Conservation (phyloP, 2,797 vertebrate genomes). For the Echeneis naucrates region DNA sequence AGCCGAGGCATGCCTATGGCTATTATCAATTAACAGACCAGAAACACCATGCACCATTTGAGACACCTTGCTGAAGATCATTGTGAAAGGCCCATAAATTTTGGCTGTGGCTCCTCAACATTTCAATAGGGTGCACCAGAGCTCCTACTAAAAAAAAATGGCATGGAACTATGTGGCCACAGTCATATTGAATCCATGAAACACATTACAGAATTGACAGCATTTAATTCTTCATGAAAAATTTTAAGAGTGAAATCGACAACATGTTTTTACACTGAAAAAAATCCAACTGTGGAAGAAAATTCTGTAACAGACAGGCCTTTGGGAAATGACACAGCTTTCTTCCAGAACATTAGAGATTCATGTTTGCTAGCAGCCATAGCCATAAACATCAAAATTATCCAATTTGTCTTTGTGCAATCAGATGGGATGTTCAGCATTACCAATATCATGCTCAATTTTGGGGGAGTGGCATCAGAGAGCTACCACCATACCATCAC, state of each 20-base stretch:
- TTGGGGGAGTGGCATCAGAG: slow-evolving; percentile 37
- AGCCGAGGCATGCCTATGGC: neutral
- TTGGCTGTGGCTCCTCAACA: slow-evolving; percentile 9
- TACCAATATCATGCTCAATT: slow-evolving; percentile 36
- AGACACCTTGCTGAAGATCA: slow-evolving; percentile 1
- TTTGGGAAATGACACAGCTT: neutral
- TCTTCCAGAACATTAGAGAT: slow-evolving; percentile 15
- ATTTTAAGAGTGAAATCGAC: neutral
- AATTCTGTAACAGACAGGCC: slow-evolving; percentile 2
- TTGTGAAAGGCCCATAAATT: neutral
- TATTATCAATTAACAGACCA: slow-evolving; percentile 4
- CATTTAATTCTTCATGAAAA: neutral
- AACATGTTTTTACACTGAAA: neutral
- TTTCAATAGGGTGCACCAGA: slow-evolving; percentile 27
- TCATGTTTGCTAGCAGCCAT: slow-evolving; percentile 14
- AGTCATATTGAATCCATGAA: neutral
- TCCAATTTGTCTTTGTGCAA: slow-evolving; percentile 47
- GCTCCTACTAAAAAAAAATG: neutral
- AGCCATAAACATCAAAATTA: slow-evolving; percentile 39
- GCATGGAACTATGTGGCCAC: neutral
- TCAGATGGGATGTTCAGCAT: slow-evolving; percentile 33
- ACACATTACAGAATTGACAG: neutral
- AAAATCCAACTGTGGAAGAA: slow-evolving; percentile 1
- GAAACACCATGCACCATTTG: neutral
- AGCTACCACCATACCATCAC: slow-evolving; percentile 32